Conservation (phyloP, 2,797 vertebrate species). For the Phoeniculus purpureus region DNA sequence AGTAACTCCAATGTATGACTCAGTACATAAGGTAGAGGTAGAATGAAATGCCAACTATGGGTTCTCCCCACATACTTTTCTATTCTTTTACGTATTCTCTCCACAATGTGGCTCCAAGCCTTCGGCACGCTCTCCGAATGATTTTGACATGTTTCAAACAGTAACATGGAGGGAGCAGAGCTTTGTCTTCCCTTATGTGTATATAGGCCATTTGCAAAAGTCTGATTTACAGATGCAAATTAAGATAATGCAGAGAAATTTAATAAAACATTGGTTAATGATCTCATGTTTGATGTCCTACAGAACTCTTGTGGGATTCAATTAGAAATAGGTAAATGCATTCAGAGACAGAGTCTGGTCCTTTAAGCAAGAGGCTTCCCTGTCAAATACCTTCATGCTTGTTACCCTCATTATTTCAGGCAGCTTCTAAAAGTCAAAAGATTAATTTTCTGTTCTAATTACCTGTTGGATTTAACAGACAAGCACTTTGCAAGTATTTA, state of each 20-base stretch:
- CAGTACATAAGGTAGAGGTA: not conserved
- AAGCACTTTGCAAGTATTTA: slow-evolving; percentile 16
- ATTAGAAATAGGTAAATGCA: slow-evolving; percentile 42
- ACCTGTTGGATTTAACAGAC: slow-evolving; percentile 30
- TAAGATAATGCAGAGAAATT: slow-evolving; percentile 49
- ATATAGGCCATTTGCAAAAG: not conserved
- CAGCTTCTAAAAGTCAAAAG: slow-evolving; percentile 23
- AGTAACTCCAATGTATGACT: not conserved
- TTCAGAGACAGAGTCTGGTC: slow-evolving; percentile 12
- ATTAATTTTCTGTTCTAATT: slow-evolving; percentile 43
- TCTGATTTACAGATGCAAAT: slow-evolving; percentile 18
- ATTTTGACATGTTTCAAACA: not conserved
- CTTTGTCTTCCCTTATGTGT: not conserved
- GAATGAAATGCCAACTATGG: not conserved
- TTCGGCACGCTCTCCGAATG: not conserved
- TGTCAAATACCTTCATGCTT: not conserved
- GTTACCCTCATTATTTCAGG: not conserved
- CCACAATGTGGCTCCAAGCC: not conserved
- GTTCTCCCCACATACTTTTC: not conserved
- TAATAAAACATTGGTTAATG: slow-evolving; percentile 40
- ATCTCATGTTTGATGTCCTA: slow-evolving; percentile 35
- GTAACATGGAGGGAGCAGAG: not conserved
- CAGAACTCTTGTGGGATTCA: slow-evolving; percentile 41
- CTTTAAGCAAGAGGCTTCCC: not conserved
- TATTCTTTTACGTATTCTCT: not conserved